Conservation (phyloP, 2,113 vertebrate species). For the Motacilla alba region DNA sequence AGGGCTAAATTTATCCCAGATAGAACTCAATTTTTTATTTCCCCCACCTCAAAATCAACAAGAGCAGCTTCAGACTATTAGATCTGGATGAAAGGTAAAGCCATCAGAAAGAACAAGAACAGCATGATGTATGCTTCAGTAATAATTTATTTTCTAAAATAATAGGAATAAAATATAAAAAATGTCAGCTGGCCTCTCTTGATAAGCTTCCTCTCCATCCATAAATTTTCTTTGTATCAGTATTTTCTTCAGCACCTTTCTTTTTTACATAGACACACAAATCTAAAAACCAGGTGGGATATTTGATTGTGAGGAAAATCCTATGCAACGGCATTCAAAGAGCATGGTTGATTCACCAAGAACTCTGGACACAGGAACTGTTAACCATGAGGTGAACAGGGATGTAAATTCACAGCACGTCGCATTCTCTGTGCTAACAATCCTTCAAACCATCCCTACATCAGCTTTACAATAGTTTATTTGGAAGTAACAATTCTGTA, state of each 20-base stretch:
- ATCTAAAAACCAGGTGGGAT: not conserved
- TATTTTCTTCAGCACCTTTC: not conserved
- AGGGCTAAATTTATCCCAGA: not conserved
- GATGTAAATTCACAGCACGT: not conserved
- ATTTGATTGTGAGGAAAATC: not conserved
- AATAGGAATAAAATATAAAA: not conserved
- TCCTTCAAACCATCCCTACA: not conserved
- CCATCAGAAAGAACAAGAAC: not conserved
- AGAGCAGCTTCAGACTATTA: not conserved
- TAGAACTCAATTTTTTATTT: not conserved
- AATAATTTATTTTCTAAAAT: not conserved
- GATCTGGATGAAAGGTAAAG: not conserved
- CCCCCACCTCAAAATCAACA: not conserved
- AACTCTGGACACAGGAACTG: not conserved
- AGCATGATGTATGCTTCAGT: not conserved
- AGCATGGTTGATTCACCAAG: not conserved
- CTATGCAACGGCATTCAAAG: not conserved
- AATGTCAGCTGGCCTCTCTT: accelerated
- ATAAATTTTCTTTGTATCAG: not conserved
- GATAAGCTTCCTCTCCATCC: not conserved
- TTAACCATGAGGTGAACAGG: not conserved
- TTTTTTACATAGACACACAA: not conserved
- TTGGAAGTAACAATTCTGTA: not conserved
- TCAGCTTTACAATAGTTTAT: not conserved
- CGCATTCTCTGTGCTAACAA: not conserved